Conservation (phyloP, 2,797 vertebrate genomes). For the Arrhamphus sclerolepis region DNA sequence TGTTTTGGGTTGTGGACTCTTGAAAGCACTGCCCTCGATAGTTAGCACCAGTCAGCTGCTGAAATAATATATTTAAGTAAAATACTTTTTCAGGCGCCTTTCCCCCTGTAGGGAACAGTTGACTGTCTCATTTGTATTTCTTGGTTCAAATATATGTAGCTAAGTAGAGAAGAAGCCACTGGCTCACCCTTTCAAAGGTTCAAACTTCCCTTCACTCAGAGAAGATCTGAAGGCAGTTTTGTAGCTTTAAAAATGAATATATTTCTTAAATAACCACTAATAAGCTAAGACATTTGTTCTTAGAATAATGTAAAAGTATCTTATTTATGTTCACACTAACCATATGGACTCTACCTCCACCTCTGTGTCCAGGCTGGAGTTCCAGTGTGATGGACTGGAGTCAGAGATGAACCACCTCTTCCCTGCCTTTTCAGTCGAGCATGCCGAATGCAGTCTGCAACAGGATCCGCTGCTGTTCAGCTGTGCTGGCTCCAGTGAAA, state of each 20-base stretch:
- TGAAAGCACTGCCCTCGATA: too few species aligned
- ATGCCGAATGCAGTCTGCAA: slow-evolving; percentile 90
- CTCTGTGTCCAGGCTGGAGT: slow-evolving; percentile 80
- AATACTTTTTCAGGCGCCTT: slow-evolving; percentile 8
- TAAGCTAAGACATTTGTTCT: slow-evolving; percentile 1
- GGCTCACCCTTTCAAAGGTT: background rate
- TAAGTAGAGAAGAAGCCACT: background rate
- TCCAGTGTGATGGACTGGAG: slow-evolving; percentile 89
- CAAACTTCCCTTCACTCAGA: background rate
- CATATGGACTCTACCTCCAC: background rate
- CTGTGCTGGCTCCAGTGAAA: slow-evolving; percentile 86
- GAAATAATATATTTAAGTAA: slow-evolving; percentile 17
- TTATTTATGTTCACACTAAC: background rate
- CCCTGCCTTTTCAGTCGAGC: slow-evolving; percentile 86
- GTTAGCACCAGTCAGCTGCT: background rate
- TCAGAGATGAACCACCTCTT: slow-evolving; percentile 91
- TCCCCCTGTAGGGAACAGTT: too few species aligned
- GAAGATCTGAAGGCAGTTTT: slow-evolving; percentile 1
- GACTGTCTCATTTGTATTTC: slow-evolving; percentile 24
- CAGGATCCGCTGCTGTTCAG: slow-evolving; percentile 93
- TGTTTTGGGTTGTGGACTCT: too few species aligned
- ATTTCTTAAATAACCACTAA: slow-evolving; percentile 13
- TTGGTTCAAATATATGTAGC: slow-evolving; percentile 16
- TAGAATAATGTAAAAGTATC: background rate
- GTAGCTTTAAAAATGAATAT: slow-evolving; percentile 31